Conservation (phyloP, 2,113 vertebrate species). For the Craseonycteris thonglongyai region DNA sequence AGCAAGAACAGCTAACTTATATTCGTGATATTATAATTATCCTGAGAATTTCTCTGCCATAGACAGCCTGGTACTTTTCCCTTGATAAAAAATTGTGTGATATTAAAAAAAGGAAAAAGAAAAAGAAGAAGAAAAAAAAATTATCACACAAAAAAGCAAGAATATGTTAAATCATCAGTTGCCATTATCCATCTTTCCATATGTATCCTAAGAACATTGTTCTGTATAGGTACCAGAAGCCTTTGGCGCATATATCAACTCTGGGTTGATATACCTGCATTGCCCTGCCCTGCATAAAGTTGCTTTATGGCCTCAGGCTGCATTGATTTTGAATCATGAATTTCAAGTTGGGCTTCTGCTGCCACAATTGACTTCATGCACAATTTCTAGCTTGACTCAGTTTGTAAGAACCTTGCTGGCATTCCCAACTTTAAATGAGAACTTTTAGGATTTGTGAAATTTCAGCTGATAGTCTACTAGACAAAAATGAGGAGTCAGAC, state of each 20-base stretch:
- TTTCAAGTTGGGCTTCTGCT: background rate
- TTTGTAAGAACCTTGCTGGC: background rate
- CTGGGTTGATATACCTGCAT: background rate
- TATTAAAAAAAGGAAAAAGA: background rate
- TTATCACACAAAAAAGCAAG: background rate
- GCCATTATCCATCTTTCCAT: background rate
- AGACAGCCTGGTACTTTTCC: background rate
- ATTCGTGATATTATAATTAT: background rate
- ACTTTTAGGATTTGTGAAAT: background rate
- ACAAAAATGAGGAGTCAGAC: background rate
- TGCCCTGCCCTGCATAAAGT: no score
- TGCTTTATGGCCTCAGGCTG: rapidly evolving
- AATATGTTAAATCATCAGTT: background rate
- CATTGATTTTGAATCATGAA: background rate
- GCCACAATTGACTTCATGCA: background rate
- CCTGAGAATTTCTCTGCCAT: background rate
- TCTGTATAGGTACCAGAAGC: background rate
- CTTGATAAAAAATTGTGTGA: background rate
- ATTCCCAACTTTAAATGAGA: background rate
- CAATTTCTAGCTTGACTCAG: background rate
- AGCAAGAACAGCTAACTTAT: background rate
- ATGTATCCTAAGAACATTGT: background rate
- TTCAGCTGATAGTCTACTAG: background rate
- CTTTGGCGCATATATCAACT: background rate
- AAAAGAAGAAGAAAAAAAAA: no score